Base-by-base conservation (phyloP, 2,888 invertebrate species). In the Stenoptilia bipunctidactyla region DNA sequence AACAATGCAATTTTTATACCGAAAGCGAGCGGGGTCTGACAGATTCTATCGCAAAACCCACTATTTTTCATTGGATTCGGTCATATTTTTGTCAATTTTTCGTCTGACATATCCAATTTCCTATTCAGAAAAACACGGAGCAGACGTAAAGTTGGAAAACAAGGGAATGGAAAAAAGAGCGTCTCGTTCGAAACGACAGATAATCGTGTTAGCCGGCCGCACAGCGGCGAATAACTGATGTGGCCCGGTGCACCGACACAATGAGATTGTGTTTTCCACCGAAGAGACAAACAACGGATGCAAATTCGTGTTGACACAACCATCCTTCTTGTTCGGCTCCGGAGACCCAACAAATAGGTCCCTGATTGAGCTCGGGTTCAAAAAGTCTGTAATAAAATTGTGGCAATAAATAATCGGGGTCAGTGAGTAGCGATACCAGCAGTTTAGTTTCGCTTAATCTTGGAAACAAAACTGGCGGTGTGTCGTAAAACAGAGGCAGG, bases 221-320 rank as follows among this genome's bases (percentile, higher is more conserved):
- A 64, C 66, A 57, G 30, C n/a, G 70, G 66, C 72, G 77, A 74
- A 74, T 80, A 77, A 79, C 73, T 73, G 79, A 77, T 77, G 82
- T 60, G 67, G 56, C 49, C 58, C 74, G n/a, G n/a, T n/a, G 77
- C 77, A 75, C 71, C 70, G 63, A 66, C 68, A 61, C 72, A 74
- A 77, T 75, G 79, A 75, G 80, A 83, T 82, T 77, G 82, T 73
- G 80, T 80, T 79, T 79, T 73, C 75, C 68, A 58, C 66, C 64
- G 64, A 55, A 61, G 77, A 77, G 77, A 83, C 76, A 82, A 82
- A 83, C 82, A 83, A 77, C 71, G 74, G 76, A 83, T 83, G 83
- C 83, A 83, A 82, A 83, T 83, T 80, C 72, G 72, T 82, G 83
- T 83, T 82, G 83, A 82, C 82, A 76, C 77, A 69, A 63, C 83